These are phyloP conservation scores for Puffinus mauretanicus DNA, from an alignment of 2,113 vertebrate genomes.

Conservation along the genomic window DNA sequence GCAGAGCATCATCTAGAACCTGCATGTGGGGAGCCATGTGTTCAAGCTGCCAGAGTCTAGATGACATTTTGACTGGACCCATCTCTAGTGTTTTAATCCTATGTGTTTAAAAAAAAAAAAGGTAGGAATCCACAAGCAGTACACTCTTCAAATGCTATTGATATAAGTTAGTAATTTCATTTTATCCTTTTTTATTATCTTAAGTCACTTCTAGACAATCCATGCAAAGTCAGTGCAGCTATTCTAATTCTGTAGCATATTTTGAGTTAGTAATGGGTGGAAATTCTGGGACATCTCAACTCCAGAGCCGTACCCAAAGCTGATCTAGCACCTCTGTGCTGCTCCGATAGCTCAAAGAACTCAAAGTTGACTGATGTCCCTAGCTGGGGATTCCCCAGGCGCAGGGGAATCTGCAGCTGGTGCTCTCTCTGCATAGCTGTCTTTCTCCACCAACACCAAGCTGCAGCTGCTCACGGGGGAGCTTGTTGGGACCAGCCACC, in stretches of 20 bases:
- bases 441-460: not conserved
- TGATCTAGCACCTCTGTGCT: not conserved
- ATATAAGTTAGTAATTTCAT: not conserved
- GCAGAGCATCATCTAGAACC: not conserved
- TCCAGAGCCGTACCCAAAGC: not conserved
- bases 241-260: not conserved
- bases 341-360: not conserved
- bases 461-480: not conserved
- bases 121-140: not conserved
- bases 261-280: not conserved
- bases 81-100: not conserved
- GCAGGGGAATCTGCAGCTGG: not conserved
- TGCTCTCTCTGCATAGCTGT: not conserved
- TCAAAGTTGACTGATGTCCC: fast-evolving
- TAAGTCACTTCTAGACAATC: not conserved
- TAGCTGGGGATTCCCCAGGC: slow-evolving; percentile 6
- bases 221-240: not conserved
- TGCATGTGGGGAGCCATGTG: not conserved
- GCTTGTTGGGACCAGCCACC: not conserved
- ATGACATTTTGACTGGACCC: not conserved
- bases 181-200: not conserved
- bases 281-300: not conserved
- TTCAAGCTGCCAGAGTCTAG: not conserved
- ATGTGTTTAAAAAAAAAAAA: not conserved
- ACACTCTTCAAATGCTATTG: not conserved